These are phyloP conservation scores for Catagonus wagneri DNA, from an alignment of 2,113 vertebrate species.

Conservation along the genomic window DNA sequence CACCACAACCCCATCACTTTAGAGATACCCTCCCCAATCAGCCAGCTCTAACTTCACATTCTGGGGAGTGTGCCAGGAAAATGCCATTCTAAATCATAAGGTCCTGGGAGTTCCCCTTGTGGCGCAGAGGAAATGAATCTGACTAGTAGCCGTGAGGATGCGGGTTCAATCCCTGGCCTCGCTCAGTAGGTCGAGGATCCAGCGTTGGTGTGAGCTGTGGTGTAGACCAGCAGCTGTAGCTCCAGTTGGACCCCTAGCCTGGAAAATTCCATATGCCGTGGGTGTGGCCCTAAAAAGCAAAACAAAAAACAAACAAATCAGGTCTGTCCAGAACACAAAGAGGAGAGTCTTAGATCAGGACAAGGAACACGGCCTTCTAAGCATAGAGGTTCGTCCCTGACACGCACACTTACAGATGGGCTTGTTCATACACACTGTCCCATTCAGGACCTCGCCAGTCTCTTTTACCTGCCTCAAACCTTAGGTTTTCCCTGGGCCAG, in stretches of 20 bases:
- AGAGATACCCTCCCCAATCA: not conserved
- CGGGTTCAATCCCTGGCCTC: no score
- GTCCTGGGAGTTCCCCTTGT: not conserved
- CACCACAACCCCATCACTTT: not conserved
- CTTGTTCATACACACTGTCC: not conserved
- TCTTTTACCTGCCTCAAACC: conserved; percentile 21
- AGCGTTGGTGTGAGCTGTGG: no score
- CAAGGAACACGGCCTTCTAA: not conserved
- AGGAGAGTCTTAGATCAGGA: not conserved
- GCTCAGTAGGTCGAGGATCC: no score
- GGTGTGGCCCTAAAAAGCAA: no score
- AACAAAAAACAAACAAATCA: not conserved
- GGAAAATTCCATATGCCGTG: no score
- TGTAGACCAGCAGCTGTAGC: no score
- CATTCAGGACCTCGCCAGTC: not conserved
- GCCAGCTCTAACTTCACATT: not conserved
- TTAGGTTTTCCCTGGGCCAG: not conserved
- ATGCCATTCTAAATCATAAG: not conserved
- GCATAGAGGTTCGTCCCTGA: not conserved
- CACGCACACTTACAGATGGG: not conserved
- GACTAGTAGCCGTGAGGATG: no score
- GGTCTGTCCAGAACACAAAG: not conserved
- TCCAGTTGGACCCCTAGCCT: no score
- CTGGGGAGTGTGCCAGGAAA: not conserved
- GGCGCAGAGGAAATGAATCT: no score